Base-by-base conservation (phyloP, 2,113 vertebrate species). In the Vidua chalybeata region DNA sequence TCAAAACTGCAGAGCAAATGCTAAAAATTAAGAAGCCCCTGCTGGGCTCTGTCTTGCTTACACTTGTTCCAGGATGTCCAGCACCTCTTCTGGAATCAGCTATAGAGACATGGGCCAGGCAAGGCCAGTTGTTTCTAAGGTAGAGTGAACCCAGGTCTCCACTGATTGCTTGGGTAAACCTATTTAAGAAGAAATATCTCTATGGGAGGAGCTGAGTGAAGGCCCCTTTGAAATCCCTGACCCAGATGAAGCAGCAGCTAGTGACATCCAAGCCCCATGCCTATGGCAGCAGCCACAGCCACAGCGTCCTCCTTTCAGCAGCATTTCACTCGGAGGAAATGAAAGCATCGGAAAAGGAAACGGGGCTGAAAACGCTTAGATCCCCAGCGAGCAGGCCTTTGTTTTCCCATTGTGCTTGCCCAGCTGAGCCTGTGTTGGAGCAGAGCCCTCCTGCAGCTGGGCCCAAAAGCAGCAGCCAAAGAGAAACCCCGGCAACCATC, bases 381-480 rank as follows among this genome's bases (percentile, higher is more conserved):
- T 94, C 66, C 92, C 66, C 87, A 91, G 62, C 26, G 28, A 93
- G 87, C 1, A 0, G 77, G 78, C 87, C 81, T 96, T 97, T 96
- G 93, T 95, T 94, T 94, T 93, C 83, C 68, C 88, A 90, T 96
- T 96, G 90, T 95, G 83, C 88, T 86, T 6, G 49, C 83, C 94
- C 96, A 93, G 94, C 93, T 97, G 96, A 97, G 96, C 88, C 93
- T 92, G 76, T 68, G 88, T 81, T 96, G 96, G 96, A 97, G 96
- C 96, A 92, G 93, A 97, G 95, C 96, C 94, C 88, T 97, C 79
- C 94, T 89, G 96, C 96, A 97, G 96, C 96, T 97, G 96, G 94
- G 92, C 94, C 93, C 85, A 75, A 90, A 94, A 72, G 37, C 92
- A 2, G 92, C 92, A 94, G 94, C 94, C 96, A 96, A 93, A 67